These are phyloP conservation scores for Rhizomys pruinosus DNA, from an alignment of 2,113 vertebrate genomes.

Conservation along the genomic window DNA sequence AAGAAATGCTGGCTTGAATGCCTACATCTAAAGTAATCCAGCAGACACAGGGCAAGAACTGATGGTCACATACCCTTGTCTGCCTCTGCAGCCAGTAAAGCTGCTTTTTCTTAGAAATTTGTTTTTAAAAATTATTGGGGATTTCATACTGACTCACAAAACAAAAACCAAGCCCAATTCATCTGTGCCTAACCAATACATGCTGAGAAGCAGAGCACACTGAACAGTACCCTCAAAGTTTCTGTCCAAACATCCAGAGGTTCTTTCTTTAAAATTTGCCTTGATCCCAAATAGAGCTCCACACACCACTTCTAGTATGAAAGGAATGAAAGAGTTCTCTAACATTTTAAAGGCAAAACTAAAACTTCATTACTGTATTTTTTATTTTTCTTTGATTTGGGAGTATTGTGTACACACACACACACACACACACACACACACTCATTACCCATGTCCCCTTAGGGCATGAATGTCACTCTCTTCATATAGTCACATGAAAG, in stretches of 20 bases:
- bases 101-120: conserved; percentile 26
- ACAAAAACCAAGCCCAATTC: neutral
- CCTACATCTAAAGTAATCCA: neutral
- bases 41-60: neutral
- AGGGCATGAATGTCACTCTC: neutral
- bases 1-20: neutral
- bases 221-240: neutral
- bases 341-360: conserved; percentile 30
- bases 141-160: neutral
- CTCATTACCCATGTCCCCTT: neutral
- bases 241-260: neutral
- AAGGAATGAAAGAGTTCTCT: neutral
- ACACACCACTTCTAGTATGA: neutral
- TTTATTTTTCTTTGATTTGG: neutral
- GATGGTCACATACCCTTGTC: neutral
- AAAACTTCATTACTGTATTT: neutral
- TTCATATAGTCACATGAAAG: neutral
- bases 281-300: neutral
- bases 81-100: neutral
- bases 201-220: neutral
- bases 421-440: neutral
- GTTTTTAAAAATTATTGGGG: neutral
- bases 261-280: neutral
- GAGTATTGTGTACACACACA: neutral
- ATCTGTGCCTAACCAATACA: neutral